Evolutionary conservation across 2,888 invertebrate genomes (phyloP).

Genomic region (Saturnia pavonia): DNA sequence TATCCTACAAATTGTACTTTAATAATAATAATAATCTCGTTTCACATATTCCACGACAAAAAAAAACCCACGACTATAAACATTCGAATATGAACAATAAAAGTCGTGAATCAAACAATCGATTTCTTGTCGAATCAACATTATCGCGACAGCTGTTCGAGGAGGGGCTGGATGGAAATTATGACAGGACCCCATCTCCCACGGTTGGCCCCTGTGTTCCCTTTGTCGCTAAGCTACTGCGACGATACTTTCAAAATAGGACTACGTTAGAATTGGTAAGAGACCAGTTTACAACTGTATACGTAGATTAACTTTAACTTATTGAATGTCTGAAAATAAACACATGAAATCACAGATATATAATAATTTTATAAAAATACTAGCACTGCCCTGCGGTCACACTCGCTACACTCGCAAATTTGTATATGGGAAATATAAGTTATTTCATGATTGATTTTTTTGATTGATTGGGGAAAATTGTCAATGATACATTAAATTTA

Average conservation of each 20-base stretch:
- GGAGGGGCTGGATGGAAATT: slow-evolving; percentile 46
- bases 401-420: no score
- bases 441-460: no score
- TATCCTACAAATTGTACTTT: not conserved
- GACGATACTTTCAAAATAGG: slow-evolving; percentile 40
- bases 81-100: slow-evolving; percentile 66
- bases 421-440: no score
- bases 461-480: no score
- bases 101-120: slow-evolving; percentile 72
- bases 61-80: slow-evolving; percentile 45
- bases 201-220: slow-evolving; percentile 55
- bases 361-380: no score
- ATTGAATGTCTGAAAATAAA: no score
- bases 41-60: slow-evolving; percentile 40
- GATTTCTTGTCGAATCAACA: slow-evolving; percentile 62
- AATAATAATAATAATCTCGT: slow-evolving; percentile 24
- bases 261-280: slow-evolving; percentile 38
- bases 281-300: slow-evolving; percentile 38
- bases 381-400: no score
- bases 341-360: no score
- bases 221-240: slow-evolving; percentile 37
- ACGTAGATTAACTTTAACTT: not conserved
- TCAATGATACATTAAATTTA: no score
- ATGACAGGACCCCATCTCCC: slow-evolving; percentile 65
- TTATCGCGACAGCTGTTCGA: slow-evolving; percentile 72